Base-by-base conservation (phyloP, 2,113 vertebrate genomes). In the Sinocyclocheilus rhinocerous region DNA sequence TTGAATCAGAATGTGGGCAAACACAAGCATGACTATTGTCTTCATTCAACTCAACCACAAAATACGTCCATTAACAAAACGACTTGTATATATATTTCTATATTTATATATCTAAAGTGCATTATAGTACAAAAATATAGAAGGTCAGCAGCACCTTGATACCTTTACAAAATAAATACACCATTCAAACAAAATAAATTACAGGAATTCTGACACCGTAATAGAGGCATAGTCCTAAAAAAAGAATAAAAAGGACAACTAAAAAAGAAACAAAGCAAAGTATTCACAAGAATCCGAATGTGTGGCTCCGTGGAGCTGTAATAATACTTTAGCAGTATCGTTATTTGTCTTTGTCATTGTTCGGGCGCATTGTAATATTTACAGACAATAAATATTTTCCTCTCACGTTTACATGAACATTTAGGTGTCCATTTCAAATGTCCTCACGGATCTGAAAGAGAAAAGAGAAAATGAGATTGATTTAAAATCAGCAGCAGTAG, bases 151-250 rank as follows among this genome's bases (percentile, higher is more conserved):
- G 97, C 97, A 97, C 97, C 97, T 95, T 95, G 95, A 96, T 96
- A 97, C 87, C 94, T 97, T 97, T 96, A 97, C 95, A 96, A 97
- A 99, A 98, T 98, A 99, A 99, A 99, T 98, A 99, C 95, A 98
- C 95, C 92, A 90, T 95, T 96, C 95, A 95, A 90, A 97, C 95
- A 95, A 95, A 98, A 97, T 98, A 97, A 97, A 97, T 98, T 94
- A 96, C 89, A 50, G 92, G 88, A 93, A 92, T 92, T 92, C 90
- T 89, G 91, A 94, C 92, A 94, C 84, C 84, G 87, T 90, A 89
- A 92, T 48, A 84, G 81, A 83, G 92, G 90, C 90, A 91, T 86
- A 88, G 83, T 89, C 77, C 61, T 79, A 88, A 86, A 89, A 36
- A 36, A 83, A n/a, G 59, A 85, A 90, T 79, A 81, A 91, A 92